A percentile compares a stretch with the other conserved stretches of the same genome.
Conservation (phyloP, 2,797 vertebrate genomes). For the Ctenopoma multispine region DNA sequence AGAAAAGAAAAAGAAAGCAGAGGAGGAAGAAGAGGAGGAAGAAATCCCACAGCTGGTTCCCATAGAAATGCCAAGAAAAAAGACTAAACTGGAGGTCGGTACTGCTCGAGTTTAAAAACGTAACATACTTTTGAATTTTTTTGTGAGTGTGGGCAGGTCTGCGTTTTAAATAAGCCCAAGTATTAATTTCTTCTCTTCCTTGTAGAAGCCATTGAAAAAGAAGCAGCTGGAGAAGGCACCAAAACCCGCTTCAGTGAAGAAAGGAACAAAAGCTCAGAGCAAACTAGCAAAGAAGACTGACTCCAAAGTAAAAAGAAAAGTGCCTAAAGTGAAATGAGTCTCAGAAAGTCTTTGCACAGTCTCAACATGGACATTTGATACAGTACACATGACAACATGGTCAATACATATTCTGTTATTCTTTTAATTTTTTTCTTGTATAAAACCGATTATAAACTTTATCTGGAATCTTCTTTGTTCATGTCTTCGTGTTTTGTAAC, state of each 20-base stretch:
- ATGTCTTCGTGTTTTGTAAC: slow-evolving; percentile 11
- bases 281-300: slow-evolving; percentile 61
- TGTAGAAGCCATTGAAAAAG: slow-evolving; percentile 61
- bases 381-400: slow-evolving; percentile 1
- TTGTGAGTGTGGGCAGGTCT: not conserved
- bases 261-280: slow-evolving; percentile 34
- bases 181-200: not conserved
- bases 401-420: slow-evolving; percentile 18
- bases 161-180: not conserved
- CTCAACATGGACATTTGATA: slow-evolving; percentile 42
- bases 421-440: not conserved
- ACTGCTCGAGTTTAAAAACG: not conserved
- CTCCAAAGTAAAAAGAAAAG: slow-evolving; percentile 68
- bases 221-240: slow-evolving; percentile 62
- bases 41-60: slow-evolving; percentile 83
- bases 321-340: slow-evolving; percentile 66
- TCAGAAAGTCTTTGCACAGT: not conserved
- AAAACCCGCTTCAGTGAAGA: slow-evolving; percentile 52
- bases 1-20: not conserved
- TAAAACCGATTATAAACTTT: slow-evolving; percentile 39
- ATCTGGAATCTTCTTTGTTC: not conserved
- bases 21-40: slow-evolving; percentile 57
- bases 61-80: slow-evolving; percentile 76
- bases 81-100: slow-evolving; percentile 79
- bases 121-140: not conserved